Conservation (phyloP, 2,888 invertebrate species). For the Microctonus hyperodae region DNA sequence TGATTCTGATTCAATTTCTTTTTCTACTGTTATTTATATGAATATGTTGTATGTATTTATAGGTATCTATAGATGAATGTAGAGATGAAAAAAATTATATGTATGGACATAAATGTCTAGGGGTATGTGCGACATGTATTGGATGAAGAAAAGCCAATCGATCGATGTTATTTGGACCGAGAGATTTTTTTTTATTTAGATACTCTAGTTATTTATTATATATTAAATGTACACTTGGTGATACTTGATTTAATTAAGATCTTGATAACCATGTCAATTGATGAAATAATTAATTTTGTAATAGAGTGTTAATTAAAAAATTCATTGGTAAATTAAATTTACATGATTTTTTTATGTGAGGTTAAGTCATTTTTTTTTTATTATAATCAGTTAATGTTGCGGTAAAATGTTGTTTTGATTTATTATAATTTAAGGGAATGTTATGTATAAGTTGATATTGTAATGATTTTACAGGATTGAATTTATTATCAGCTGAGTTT, state of each 20-base stretch:
- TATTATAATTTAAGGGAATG: no score
- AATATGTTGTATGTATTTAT: no score
- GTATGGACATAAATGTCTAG: no score
- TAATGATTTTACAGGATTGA: background rate
- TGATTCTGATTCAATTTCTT: background rate
- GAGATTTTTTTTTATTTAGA: background rate
- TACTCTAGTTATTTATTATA: background rate
- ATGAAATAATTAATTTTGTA: slow-evolving; percentile 2
- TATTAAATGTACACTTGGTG: slow-evolving; percentile 1
- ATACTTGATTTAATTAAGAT: slow-evolving; percentile 12
- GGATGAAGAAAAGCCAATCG: background rate
- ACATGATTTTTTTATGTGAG: background rate
- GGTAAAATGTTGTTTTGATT: background rate
- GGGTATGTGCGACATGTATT: background rate
- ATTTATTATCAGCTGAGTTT: background rate
- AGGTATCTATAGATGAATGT: no score
- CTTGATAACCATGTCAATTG: slow-evolving; percentile 6
- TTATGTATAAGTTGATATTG: background rate
- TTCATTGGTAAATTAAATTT: background rate
- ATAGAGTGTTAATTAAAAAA: background rate
- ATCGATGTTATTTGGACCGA: background rate
- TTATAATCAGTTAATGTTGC: background rate
- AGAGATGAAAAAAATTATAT: no score
- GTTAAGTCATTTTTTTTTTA: background rate
- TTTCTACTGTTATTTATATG: background rate